A percentile compares a stretch with the other conserved stretches of the same genome.
Conservation (phyloP, 1,140 invertebrate genomes). For the Drosophila dunni region DNA sequence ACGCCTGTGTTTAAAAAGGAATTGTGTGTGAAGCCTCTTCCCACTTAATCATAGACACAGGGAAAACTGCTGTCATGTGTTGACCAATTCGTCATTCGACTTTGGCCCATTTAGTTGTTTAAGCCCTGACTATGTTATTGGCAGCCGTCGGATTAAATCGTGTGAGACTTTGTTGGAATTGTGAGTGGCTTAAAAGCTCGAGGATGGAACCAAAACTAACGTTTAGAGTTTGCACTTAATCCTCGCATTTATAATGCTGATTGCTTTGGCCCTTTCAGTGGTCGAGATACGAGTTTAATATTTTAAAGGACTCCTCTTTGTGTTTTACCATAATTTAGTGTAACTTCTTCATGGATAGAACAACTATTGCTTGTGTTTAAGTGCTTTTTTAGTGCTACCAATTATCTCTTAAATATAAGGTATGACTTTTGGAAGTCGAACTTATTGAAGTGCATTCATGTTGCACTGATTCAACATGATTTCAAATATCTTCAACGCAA, state of each 20-base stretch:
- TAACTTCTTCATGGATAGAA: too few species aligned
- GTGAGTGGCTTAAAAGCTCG: conserved; percentile 1
- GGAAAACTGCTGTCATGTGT: too few species aligned
- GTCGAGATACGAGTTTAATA: not conserved
- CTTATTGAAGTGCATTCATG: conserved; percentile 17
- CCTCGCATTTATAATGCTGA: conserved; percentile 15
- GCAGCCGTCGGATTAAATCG: not conserved
- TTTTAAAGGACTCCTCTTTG: not conserved
- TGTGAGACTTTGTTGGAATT: not conserved
- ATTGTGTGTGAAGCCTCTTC: too few species aligned
- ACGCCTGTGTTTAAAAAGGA: too few species aligned
- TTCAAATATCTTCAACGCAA: conserved; percentile 10
- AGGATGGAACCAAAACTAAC: not conserved
- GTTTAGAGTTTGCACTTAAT: not conserved
- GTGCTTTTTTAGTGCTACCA: conserved; percentile 4
- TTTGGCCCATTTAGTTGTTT: not conserved
- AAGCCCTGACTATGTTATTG: too few species aligned
- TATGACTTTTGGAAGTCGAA: conserved; percentile 2
- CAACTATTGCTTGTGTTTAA: not conserved
- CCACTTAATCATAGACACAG: too few species aligned
- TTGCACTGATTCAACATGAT: conserved; percentile 14
- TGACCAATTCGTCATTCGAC: not conserved
- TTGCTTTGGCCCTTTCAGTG: not conserved
- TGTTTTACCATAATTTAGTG: too few species aligned
- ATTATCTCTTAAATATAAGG: not conserved